Conservation (phyloP, 2,888 invertebrate genomes). For the Julus scandinavius region DNA sequence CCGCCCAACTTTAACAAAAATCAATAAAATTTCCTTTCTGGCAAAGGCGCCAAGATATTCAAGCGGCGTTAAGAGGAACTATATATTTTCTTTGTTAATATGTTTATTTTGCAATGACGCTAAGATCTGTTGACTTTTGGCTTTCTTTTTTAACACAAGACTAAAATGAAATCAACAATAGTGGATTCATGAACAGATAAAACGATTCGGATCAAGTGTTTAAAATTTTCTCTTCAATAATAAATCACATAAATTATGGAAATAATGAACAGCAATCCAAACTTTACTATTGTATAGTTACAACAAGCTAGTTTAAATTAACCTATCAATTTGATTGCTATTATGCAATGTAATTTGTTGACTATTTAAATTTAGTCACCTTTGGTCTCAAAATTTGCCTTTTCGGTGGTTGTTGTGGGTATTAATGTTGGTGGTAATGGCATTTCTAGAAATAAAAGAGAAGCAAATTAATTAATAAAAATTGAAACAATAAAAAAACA, state of each 20-base stretch:
- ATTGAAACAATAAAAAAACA: background rate
- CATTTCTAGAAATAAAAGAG: constrained; percentile 18
- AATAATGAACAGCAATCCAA: too few relatives aligned
- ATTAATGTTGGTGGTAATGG: background rate
- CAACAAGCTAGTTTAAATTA: too few relatives aligned
- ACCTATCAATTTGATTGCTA: background rate
- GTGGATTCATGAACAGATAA: too few relatives aligned
- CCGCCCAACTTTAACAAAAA: background rate
- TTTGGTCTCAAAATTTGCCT: background rate
- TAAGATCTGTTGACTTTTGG: background rate
- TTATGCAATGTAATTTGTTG: background rate
- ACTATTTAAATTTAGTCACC: background rate
- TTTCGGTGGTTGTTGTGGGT: constrained; percentile 23
- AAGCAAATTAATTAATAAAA: background rate
- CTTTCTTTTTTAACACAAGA: background rate
- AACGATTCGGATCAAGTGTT: too few relatives aligned
- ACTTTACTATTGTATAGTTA: too few relatives aligned
- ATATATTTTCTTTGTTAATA: background rate
- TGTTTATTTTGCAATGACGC: background rate
- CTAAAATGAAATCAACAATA: too few relatives aligned
- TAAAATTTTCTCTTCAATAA: too few relatives aligned
- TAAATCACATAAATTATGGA: too few relatives aligned
- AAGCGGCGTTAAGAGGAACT: background rate
- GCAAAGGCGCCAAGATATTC: background rate
- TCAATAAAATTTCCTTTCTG: background rate